Evolutionary conservation across 2,888 invertebrate genomes (phyloP), one percentile per base, ranked within the genome.

Genomic region (Apodemia mormo): DNA sequence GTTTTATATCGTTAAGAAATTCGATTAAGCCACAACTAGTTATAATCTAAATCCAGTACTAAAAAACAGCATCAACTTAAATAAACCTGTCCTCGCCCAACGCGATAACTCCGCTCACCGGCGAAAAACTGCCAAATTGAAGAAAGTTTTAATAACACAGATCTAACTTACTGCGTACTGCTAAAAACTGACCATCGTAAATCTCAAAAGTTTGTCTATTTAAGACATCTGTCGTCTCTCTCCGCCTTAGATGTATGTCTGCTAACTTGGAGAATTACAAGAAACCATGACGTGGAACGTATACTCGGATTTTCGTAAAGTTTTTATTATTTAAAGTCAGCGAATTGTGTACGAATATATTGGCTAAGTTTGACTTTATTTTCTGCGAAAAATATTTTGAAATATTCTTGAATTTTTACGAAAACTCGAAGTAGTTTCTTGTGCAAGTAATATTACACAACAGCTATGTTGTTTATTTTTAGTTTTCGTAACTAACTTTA

Each of bases 121-220:
- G 65, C 43, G 65, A 69, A 71, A 71, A 73, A 71, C 69, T 68
- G 69, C 71, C 69, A 68, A 73, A 73, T 70, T 70, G 67, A 49
- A 66, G 61, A 68, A 75, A 75, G 71, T 75, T 75, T 75, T 75
- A 75, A 75, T 72, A 75, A 72, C 70, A 70, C 67, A 69, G 72
- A 72, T 68, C 67, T 68, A 72, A 74, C 68, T 72, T 69, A 70
- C 72, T 73, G 69, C 72, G 54, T 54, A 22, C 54, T 69, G 73
- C 71, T 71, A 72, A 75, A 74, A 72, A 72, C 70, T 69, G 71
- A 68, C 71, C 75, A 71, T 74, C 73, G 74, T 75, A 76, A 76
- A 74, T 76, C 71, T 70, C 43, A 68, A 71, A 76, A 75, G 68
- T 76, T 75, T 65, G 68, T 68, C 72, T 75, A 76, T 76, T 72